phyloP scores from a whole-genome alignment of 1,140 invertebrate genomes.

The Eulimnadia texana region DNA sequence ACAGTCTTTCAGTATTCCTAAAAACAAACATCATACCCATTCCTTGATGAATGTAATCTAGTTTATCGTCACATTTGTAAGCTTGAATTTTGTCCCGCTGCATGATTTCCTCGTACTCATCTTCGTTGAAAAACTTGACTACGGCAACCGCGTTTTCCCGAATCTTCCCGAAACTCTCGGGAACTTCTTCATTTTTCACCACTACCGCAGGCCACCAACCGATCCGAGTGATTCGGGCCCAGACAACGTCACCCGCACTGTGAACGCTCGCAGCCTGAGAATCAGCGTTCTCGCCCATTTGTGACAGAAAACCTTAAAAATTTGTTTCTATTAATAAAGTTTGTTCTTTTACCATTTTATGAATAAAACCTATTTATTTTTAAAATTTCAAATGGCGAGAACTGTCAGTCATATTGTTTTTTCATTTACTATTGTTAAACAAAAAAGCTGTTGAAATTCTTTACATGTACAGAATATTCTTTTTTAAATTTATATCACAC shows the following conservation, averaged over 20 bases:
- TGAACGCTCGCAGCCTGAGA: background rate
- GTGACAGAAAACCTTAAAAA: too few species aligned
- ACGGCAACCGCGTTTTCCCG: slow-evolving; percentile 1
- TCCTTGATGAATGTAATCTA: background rate
- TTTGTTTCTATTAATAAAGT: too few species aligned
- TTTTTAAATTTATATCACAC: too few species aligned
- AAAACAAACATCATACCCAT: background rate
- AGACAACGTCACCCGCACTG: slow-evolving; percentile 1
- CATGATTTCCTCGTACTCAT: background rate
- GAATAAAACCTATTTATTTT: too few species aligned
- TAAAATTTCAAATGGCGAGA: too few species aligned
- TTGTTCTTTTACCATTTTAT: too few species aligned
- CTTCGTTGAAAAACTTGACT: slow-evolving; percentile 7
- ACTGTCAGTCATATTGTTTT: too few species aligned
- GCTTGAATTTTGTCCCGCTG: background rate
- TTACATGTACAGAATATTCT: too few species aligned
- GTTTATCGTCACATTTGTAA: background rate
- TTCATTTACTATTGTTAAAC: too few species aligned
- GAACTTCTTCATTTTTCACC: slow-evolving; percentile 2
- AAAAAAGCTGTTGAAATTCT: too few species aligned
- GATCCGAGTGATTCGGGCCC: background rate
- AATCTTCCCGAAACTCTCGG: background rate
- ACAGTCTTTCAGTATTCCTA: background rate
- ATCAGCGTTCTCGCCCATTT: background rate
- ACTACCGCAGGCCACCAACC: slow-evolving; percentile 5